A percentile compares a stretch with the other conserved stretches of the same genome.
Evolutionary conservation across 1,140 invertebrate genomes (phyloP).

Genomic region (Pygmarrhopalites habei): DNA sequence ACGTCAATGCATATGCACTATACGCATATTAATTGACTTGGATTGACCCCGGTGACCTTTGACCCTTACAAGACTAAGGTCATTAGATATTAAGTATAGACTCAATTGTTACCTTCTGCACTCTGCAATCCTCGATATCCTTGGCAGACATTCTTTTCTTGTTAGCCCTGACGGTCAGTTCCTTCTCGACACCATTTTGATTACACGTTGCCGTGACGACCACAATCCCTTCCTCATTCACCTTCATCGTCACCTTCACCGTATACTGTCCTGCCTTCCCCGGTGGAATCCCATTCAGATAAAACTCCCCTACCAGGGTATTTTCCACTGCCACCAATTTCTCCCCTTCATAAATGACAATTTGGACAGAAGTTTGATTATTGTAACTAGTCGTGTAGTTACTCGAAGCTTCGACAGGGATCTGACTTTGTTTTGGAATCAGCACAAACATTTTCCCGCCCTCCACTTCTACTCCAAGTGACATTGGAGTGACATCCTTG

Average conservation of each 20-base stretch:
- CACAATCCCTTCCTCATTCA: slow-evolving; percentile 17
- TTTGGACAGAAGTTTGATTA: slow-evolving; percentile 51
- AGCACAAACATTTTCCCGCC: slow-evolving; percentile 51
- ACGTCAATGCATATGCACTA: no score
- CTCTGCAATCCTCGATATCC: no score
- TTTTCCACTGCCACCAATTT: slow-evolving; percentile 7
- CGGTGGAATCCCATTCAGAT: slow-evolving; percentile 23
- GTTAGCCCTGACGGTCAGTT: slow-evolving; percentile 13
- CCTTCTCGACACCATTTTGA: not conserved
- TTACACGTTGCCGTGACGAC: slow-evolving; percentile 15
- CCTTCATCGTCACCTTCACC: slow-evolving; percentile 18
- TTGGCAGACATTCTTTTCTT: not conserved
- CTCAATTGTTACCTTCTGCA: no score
- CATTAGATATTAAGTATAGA: no score
- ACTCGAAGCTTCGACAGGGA: slow-evolving; percentile 54
- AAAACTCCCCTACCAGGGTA: slow-evolving; percentile 16
- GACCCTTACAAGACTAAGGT: no score
- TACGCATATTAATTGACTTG: no score
- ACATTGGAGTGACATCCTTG: slow-evolving; percentile 49
- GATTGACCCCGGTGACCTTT: no score
- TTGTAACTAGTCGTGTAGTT: slow-evolving; percentile 56
- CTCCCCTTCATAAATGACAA: slow-evolving; percentile 15
- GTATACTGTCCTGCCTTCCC: not conserved
- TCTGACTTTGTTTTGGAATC: slow-evolving; percentile 49
- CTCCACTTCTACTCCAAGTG: slow-evolving; percentile 57